phyloP scores from a whole-genome alignment of 2,797 vertebrate genomes.

The Sebastes jordani region DNA sequence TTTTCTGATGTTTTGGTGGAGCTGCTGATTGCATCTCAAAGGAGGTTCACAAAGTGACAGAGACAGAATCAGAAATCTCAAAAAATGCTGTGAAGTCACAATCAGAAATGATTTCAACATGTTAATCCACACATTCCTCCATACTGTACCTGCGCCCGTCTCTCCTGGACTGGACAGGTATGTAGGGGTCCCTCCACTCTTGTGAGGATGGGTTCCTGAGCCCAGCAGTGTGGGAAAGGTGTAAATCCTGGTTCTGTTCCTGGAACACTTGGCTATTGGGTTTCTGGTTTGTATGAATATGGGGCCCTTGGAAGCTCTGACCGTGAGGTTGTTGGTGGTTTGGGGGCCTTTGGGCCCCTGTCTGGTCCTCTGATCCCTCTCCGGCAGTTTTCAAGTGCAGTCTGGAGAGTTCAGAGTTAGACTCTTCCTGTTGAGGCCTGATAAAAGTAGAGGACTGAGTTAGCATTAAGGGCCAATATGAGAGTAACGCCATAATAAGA shows the following conservation, averaged over 20 bases:
- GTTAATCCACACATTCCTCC: not conserved
- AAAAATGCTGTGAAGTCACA: not conserved
- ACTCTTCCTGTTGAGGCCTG: constrained; percentile 45
- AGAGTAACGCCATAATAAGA: not conserved
- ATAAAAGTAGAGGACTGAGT: not conserved
- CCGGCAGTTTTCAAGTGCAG: not conserved
- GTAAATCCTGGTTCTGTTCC: constrained; percentile 68
- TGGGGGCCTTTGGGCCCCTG: constrained; percentile 7
- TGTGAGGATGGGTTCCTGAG: constrained; percentile 22
- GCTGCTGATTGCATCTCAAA: not conserved
- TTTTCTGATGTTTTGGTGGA: not conserved
- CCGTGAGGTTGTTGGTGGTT: constrained; percentile 39
- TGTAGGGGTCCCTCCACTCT: constrained; percentile 49
- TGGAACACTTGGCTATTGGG: constrained; percentile 43
- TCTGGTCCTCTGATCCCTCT: constrained; percentile 25
- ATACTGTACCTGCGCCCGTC: constrained; percentile 45
- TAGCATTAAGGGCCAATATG: not conserved
- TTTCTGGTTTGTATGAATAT: constrained; percentile 4
- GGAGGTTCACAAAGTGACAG: not conserved
- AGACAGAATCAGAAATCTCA: not conserved
- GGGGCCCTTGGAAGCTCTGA: constrained; percentile 27
- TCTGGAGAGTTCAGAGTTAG: not conserved
- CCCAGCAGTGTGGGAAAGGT: constrained; percentile 58
- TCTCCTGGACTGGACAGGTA: constrained; percentile 9
- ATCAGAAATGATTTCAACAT: not conserved